Percentiles rank a stretch among this genome's conserved stretches.
Evolutionary conservation across 2,888 invertebrate species (phyloP).

Genomic region (Eupsilia transversa): DNA sequence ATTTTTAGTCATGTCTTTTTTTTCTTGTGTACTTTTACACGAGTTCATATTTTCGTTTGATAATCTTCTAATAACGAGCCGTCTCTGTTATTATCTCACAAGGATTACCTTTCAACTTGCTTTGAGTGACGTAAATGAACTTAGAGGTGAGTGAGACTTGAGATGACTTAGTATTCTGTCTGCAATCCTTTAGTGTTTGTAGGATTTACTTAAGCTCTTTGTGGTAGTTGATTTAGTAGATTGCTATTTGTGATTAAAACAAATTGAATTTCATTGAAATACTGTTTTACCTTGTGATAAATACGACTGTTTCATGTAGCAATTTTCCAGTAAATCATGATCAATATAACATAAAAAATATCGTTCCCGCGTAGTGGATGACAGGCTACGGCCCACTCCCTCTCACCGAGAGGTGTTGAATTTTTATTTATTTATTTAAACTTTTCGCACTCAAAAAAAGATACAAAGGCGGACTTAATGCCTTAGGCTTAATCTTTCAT

Average conservation of each 20-base stretch:
- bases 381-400: not conserved
- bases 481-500: too few species aligned
- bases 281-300: not conserved
- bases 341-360: not conserved
- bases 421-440: too few species aligned
- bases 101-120: slow-evolving; percentile 1
- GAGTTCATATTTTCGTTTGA: not conserved
- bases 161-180: slow-evolving; percentile 5
- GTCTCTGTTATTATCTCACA: not conserved
- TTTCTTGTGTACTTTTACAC: not conserved
- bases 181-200: slow-evolving; percentile 10
- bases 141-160: not conserved
- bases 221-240: not conserved
- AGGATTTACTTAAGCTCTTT: not conserved
- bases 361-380: not conserved
- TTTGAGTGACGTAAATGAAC: slow-evolving; percentile 1
- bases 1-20: too few species aligned
- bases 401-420: not conserved
- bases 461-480: too few species aligned
- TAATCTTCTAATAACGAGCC: not conserved
- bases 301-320: not conserved
- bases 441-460: too few species aligned
- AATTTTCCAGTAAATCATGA: not conserved
- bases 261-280: not conserved
- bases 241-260: not conserved